phyloP scores from a whole-genome alignment of 1,140 invertebrate species.

The Drosophila navojoa region DNA sequence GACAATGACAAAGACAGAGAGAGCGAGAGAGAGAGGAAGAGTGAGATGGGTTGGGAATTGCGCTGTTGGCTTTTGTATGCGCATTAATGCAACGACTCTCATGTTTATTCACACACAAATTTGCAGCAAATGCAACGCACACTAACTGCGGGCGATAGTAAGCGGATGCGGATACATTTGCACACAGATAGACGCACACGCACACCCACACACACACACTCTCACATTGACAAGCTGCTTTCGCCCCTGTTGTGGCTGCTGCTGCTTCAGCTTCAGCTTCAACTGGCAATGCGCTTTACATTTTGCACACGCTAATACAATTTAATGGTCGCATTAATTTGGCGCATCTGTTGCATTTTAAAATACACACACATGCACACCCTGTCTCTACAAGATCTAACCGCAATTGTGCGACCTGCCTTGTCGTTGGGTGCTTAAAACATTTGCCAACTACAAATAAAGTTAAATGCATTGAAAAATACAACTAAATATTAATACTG shows the following conservation, averaged over 20 bases:
- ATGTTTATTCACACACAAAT: slow-evolving; percentile 82
- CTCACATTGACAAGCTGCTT: slow-evolving; percentile 36
- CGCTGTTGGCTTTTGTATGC: slow-evolving; percentile 78
- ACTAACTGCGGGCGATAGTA: slow-evolving; percentile 56
- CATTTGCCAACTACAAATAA: slow-evolving; percentile 68
- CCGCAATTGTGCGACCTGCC: slow-evolving; percentile 32
- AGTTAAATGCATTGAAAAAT: slow-evolving; percentile 60
- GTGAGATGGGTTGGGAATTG: slow-evolving; percentile 7
- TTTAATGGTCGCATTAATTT: slow-evolving; percentile 82
- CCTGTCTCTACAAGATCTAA: slow-evolving; percentile 1
- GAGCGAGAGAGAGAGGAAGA: slow-evolving; percentile 4
- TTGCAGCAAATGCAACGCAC: slow-evolving; percentile 75
- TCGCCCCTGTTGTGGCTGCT: slow-evolving; percentile 20
- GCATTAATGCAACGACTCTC: slow-evolving; percentile 81
- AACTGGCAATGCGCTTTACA: slow-evolving; percentile 75
- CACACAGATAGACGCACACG: slow-evolving; percentile 31
- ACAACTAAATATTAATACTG: slow-evolving; percentile 76
- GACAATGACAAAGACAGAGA: neutral
- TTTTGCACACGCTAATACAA: slow-evolving; percentile 81
- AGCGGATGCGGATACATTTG: slow-evolving; percentile 57
- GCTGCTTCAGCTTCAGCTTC: slow-evolving; percentile 9
- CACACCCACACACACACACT: slow-evolving; percentile 18
- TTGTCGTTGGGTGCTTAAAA: slow-evolving; percentile 54
- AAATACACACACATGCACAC: slow-evolving; percentile 53
- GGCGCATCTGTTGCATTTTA: slow-evolving; percentile 82